Evolutionary conservation across 2,113 vertebrate genomes (phyloP), one percentile per base, ranked within the genome.

Genomic region (Nematolebias whitei): DNA sequence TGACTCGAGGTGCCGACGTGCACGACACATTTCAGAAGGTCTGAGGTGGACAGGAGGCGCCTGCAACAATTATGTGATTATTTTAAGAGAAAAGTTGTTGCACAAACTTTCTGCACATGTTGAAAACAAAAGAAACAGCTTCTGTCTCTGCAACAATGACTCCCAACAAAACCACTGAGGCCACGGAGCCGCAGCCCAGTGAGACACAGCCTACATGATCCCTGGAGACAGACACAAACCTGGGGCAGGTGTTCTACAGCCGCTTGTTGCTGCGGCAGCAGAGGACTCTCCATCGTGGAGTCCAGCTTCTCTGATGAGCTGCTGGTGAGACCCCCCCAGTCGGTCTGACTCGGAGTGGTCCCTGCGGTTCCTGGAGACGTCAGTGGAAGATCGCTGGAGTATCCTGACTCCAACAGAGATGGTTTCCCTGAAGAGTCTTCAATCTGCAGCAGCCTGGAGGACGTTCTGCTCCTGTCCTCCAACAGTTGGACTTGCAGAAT

Each of bases 231-330:
- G 41, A 63, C 39, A 74, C 84, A 75, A 82, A 94, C 93, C 93
- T 94, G 87, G 2, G 89, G 79, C 45, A 87, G 74, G 51, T 16
- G 51, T 48, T 66, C 75, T 0, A 60, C 45, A 53, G 65, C 38
- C 1, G 65, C 74, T 67, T 82, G 90, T 20, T 81, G 88, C 53
- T 84, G 74, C 40, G 85, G 79, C 0, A 80, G 87, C 63, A 87
- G 77, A 20, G 89, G 89, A 83, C 91, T 92, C 51, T 92, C 92
- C 32, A 89, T 47, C 74, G 78, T 70, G 16, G 87, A 89, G 84
- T 93, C 91, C 75, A 92, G 78, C 26, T 85, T 87, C 77, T 93
- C 92, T 1, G 90, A 92, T 0, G 91, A 93, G 84, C 92, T 91
- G 29, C 83, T 82, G 81, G 85, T 89, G 48, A 90, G 74, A 12